Percentiles rank a stretch among this genome's conserved stretches.
Evolutionary conservation across 2,113 vertebrate genomes (phyloP).

Genomic region (Nerophis ophidion): DNA sequence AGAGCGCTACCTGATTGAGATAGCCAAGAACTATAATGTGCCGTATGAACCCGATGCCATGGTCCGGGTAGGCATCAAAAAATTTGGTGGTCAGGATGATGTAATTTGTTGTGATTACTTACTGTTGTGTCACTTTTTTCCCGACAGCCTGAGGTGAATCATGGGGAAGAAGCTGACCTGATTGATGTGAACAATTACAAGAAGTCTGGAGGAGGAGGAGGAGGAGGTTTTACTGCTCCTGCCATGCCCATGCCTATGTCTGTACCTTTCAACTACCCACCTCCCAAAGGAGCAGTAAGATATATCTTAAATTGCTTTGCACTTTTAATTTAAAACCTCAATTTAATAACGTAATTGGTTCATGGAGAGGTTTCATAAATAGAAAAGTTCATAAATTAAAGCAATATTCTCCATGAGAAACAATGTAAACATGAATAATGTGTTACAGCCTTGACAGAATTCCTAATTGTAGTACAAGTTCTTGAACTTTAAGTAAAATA

Average conservation of each 20-base stretch:
- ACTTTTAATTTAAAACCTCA: background rate
- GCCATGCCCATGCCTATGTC: slow-evolving; percentile 79
- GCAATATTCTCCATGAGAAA: too few relatives aligned
- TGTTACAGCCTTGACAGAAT: too few relatives aligned
- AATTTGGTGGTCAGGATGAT: background rate
- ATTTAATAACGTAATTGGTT: too few relatives aligned
- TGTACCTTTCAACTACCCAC: slow-evolving; percentile 80
- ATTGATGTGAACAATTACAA: slow-evolving; percentile 87
- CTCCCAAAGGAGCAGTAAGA: slow-evolving; percentile 83
- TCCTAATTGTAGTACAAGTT: too few relatives aligned
- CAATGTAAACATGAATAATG: too few relatives aligned
- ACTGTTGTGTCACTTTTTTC: background rate
- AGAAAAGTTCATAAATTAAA: too few relatives aligned
- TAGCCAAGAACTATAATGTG: slow-evolving; percentile 98
- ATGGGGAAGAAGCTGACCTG: slow-evolving; percentile 80
- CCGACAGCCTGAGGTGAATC: slow-evolving; percentile 82
- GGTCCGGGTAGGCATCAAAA: slow-evolving; percentile 80
- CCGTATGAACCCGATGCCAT: slow-evolving; percentile 94
- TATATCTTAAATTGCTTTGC: background rate
- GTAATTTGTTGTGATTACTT: background rate
- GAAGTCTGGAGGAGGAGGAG: slow-evolving; percentile 78
- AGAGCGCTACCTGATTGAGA: slow-evolving; percentile 96
- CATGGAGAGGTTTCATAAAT: too few relatives aligned
- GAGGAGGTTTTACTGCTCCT: slow-evolving; percentile 72
- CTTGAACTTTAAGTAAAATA: too few relatives aligned